Percentiles rank a stretch among this genome's conserved stretches.
These are phyloP conservation scores for Chionoecetes opilio DNA, from an alignment of 1,140 invertebrate species.

Conservation along the genomic window DNA sequence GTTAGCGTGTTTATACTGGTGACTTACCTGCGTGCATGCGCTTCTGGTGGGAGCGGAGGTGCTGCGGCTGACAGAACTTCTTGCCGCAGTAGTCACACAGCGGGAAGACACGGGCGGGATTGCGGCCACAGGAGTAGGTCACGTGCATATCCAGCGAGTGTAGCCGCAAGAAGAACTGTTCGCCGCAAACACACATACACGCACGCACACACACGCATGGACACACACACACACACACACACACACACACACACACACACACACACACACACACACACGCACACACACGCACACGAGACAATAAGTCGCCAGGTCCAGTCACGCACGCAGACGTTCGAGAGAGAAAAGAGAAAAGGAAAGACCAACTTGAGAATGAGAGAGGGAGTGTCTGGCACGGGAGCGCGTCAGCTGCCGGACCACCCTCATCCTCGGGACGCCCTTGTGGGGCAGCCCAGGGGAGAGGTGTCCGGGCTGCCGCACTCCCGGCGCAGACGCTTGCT, in stretches of 20 bases:
- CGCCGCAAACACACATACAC: constrained; percentile 75
- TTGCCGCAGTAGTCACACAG: constrained; percentile 91
- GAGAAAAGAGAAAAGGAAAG: constrained; percentile 76
- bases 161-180: constrained; percentile 89
- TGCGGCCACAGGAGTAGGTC: constrained; percentile 90
- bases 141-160: constrained; percentile 92
- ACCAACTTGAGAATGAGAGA: constrained; percentile 68
- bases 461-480: constrained; percentile 41
- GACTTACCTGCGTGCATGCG: constrained; percentile 90
- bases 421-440: neutral
- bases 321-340: constrained; percentile 50
- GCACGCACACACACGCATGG: constrained; percentile 36
- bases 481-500: constrained; percentile 75
- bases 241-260: constrained; percentile 39
- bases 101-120: constrained; percentile 89
- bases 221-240: constrained; percentile 39
- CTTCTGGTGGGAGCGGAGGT: constrained; percentile 94
- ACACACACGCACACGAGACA: constrained; percentile 47
- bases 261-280: neutral
- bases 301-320: constrained; percentile 33
- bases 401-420: neutral
- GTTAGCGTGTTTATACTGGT: constrained; percentile 46
- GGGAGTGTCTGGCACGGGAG: constrained; percentile 35
- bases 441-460: neutral
- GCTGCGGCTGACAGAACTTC: constrained; percentile 94